Evolutionary conservation across 1,140 invertebrate genomes (phyloP), one percentile per base, ranked within the genome.

Genomic region (Drosophila santomea): DNA sequence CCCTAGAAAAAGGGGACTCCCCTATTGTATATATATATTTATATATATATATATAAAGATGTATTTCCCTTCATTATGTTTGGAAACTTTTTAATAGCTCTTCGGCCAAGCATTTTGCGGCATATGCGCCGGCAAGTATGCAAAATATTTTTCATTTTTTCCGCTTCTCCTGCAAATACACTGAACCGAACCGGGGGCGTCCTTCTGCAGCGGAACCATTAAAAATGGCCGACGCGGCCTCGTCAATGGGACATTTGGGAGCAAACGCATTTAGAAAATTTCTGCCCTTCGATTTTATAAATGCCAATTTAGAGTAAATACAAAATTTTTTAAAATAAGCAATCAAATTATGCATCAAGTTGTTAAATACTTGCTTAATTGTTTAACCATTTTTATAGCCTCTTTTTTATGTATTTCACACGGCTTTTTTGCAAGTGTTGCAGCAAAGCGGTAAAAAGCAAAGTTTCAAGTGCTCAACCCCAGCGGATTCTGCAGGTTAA

Each of bases 231-330:
- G 81, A 71, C 68, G 38, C 36, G 28, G 51, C 50, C 66, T 57
- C 67, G 64, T 88, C 82, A 86, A 86, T 82, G 82, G 73, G 64
- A 78, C 74, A 78, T 74, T 86, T 78, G 78, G 82, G 82, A 82
- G 80, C 77, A 47, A 35, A 25, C 23, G 25, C 4, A 25, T 25
- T 0, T 25, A 25, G 4, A 4, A 25, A 5, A 5, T 25, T 0
- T 4, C 4, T 36, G 0, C 35, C 7, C 35, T 4, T 11, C 11
- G 0, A 36, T 2, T 12, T 36, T 36, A 1, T 11, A 36, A 36
- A 36, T 36, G 11, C 2, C 11, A 36, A 7, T 8, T 8, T 10
- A 36, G 6, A 36, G 7, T 25, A 25, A 25, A 25, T 25, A 4
- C 1, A 1, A 20, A 1, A 20, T 20, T 20, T 20, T 1, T 1